Conservation (phyloP, 2,797 vertebrate species). For the Sebastes diaconus region DNA sequence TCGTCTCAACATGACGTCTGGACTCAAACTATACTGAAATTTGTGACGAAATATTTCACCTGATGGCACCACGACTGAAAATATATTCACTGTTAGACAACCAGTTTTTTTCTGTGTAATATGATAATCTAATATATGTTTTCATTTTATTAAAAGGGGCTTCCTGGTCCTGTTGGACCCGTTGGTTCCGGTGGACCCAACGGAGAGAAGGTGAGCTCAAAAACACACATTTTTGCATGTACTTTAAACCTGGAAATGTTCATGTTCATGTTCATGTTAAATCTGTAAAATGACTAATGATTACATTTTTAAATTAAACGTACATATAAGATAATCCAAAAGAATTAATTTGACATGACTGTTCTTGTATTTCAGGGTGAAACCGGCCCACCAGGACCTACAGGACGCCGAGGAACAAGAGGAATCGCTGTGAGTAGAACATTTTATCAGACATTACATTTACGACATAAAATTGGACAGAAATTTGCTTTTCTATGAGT, state of each 20-base stretch:
- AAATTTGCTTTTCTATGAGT: neutral
- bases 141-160: constrained; percentile 55
- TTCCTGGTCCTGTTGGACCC: constrained; percentile 89
- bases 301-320: neutral
- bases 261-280: too few relatives aligned
- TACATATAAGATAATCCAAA: neutral
- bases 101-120: neutral
- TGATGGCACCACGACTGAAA: neutral
- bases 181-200: constrained; percentile 86
- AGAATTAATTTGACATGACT: neutral
- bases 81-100: neutral
- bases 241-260: neutral
- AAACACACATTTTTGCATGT: neutral
- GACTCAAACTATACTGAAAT: neutral
- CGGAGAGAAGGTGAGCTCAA: constrained; percentile 89
- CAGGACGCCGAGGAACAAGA: constrained; percentile 92
- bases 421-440: constrained; percentile 89
- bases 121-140: neutral
- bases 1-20: constrained; percentile 5
- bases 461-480: neutral
- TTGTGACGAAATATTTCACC: neutral
- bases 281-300: neutral
- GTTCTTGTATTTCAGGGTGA: constrained; percentile 86
- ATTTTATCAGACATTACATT: neutral
- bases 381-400: constrained; percentile 88